Percentiles rank a stretch among this genome's conserved stretches.
phyloP scores from a whole-genome alignment of 2,797 vertebrate species.

The Philypnodon macrostomus region DNA sequence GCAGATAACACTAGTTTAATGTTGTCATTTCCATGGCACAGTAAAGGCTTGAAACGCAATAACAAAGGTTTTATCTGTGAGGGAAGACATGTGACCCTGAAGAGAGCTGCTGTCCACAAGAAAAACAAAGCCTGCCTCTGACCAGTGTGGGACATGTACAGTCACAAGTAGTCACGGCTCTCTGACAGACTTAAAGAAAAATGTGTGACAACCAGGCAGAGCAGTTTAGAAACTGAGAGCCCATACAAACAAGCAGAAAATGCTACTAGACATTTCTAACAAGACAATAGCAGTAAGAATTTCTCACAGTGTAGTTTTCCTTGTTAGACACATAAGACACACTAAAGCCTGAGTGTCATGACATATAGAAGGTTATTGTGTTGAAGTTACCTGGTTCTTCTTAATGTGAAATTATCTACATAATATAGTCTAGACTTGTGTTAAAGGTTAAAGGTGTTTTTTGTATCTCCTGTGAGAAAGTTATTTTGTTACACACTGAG shows the following conservation, averaged over 20 bases:
- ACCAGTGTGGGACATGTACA: constrained; percentile 21
- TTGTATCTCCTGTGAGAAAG: too few relatives aligned
- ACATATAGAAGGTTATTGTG: too few relatives aligned
- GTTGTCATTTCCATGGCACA: constrained; percentile 34
- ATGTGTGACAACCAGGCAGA: constrained; percentile 5
- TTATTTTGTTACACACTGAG: too few relatives aligned
- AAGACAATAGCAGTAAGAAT: neutral
- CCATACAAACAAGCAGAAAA: neutral
- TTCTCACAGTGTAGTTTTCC: too few relatives aligned
- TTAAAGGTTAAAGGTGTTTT: neutral
- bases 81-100: constrained; percentile 27
- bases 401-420: too few relatives aligned
- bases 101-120: constrained; percentile 49
- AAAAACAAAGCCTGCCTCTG: constrained; percentile 46
- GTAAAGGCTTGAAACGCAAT: constrained; percentile 44
- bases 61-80: constrained; percentile 37
- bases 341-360: too few relatives aligned
- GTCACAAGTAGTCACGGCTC: constrained; percentile 41
- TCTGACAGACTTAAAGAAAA: constrained; percentile 18
- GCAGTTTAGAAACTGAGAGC: neutral
- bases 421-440: too few relatives aligned
- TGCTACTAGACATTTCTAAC: too few relatives aligned
- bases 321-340: too few relatives aligned
- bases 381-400: too few relatives aligned
- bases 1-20: constrained; percentile 29